Evolutionary conservation across 2,113 vertebrate genomes (phyloP).

Genomic region (Megaptera novaeangliae): DNA sequence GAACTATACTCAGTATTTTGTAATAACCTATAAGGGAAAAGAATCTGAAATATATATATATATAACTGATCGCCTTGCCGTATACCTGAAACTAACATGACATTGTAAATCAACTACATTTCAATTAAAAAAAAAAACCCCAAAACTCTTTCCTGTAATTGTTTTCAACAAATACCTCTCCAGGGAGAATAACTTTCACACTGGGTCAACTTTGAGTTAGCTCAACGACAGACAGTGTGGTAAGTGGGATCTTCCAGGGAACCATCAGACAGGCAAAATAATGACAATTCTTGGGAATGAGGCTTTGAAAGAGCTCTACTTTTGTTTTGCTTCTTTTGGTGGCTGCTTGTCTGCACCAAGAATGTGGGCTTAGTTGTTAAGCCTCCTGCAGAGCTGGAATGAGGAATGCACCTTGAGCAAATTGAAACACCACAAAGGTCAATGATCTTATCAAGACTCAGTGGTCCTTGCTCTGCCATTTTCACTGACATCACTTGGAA

Average conservation of each 20-base stretch:
- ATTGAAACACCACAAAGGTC: not conserved
- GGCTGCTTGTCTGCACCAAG: not conserved
- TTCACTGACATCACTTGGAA: not conserved
- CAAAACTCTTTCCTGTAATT: not conserved
- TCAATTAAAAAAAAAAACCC: not conserved
- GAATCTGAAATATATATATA: not conserved
- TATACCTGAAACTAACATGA: not conserved
- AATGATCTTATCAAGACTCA: not conserved
- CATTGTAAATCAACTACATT: not conserved
- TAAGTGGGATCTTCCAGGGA: not conserved
- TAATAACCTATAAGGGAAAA: not conserved
- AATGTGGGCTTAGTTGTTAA: not conserved
- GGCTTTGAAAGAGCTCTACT: not conserved
- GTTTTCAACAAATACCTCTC: not conserved
- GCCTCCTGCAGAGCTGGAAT: not conserved
- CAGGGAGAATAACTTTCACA: not conserved
- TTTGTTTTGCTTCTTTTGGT: not conserved
- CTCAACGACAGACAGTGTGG: not conserved
- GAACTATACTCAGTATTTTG: not conserved
- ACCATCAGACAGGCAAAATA: not conserved
- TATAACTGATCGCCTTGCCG: not conserved
- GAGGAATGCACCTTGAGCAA: not conserved
- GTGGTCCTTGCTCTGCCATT: not conserved
- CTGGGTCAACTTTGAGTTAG: too few relatives aligned
- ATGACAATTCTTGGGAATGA: not conserved